Conservation (phyloP, 2,797 vertebrate species). For the Pogonophryne albipinna region DNA sequence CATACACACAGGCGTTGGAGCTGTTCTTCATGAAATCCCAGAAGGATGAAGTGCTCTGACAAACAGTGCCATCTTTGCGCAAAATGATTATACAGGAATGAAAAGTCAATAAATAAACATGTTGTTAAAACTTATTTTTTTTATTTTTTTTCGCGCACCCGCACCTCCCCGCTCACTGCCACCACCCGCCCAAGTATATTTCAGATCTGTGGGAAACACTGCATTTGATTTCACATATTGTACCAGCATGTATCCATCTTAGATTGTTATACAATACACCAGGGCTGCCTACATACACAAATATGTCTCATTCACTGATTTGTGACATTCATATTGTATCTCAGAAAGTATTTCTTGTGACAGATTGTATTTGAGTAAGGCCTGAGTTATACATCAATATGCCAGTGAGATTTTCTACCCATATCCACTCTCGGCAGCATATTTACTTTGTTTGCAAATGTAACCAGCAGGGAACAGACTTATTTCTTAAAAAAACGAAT, state of each 20-base stretch:
- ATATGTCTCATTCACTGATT: conserved; percentile 44
- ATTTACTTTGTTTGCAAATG: conserved; percentile 36
- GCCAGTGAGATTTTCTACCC: conserved; percentile 44
- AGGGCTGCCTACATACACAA: neutral
- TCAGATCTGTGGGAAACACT: no score
- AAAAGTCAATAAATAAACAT: no score
- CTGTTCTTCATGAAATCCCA: no score
- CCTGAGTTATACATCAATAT: conserved; percentile 60
- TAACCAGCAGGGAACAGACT: conserved; percentile 15
- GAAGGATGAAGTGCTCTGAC: no score
- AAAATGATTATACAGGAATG: no score
- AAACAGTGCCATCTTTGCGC: no score
- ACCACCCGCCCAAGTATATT: no score
- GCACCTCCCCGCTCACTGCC: no score
- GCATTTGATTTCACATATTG: conserved; percentile 38
- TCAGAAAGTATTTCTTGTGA: conserved; percentile 67
- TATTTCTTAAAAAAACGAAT: conserved; percentile 12
- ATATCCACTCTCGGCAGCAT: conserved; percentile 30
- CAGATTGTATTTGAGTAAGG: conserved; percentile 63
- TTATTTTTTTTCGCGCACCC: no score
- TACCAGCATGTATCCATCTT: conserved; percentile 13
- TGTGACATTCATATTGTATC: conserved; percentile 43
- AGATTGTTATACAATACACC: conserved; percentile 31
- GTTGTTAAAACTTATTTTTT: no score
- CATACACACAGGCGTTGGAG: no score